Percentiles rank a stretch among this genome's conserved stretches.
Evolutionary conservation across 2,797 vertebrate genomes (phyloP).

Genomic region (Neoniphon sammara): DNA sequence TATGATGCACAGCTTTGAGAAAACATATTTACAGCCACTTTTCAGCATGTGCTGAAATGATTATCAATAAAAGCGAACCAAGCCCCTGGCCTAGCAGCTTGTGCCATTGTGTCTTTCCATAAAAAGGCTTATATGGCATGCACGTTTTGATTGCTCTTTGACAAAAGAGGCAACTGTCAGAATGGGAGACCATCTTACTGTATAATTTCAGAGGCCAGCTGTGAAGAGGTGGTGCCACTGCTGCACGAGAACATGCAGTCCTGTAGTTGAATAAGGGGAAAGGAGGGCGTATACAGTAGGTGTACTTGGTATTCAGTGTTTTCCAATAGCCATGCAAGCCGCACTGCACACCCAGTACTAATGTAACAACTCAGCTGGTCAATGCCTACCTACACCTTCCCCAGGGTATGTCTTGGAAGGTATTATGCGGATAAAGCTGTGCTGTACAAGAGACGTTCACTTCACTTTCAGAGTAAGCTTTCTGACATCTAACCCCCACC

Average conservation of each 20-base stretch:
- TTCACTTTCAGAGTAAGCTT: constrained; percentile 62
- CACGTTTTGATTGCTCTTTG: constrained; percentile 30
- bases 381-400: constrained; percentile 58
- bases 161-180: constrained; percentile 39
- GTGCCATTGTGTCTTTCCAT: constrained; percentile 20
- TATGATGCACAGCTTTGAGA: constrained; percentile 35
- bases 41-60: constrained; percentile 33
- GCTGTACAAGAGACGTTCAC: constrained; percentile 54
- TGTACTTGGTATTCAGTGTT: constrained; percentile 56
- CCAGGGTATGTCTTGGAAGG: constrained; percentile 54
- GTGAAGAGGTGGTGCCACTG: constrained; percentile 35
- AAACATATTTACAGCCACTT: no score
- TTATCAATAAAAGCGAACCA: constrained; percentile 21
- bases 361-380: constrained; percentile 66
- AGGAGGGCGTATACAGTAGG: constrained; percentile 52
- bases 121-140: constrained; percentile 13
- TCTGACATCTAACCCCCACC: constrained; percentile 67
- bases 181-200: constrained; percentile 29
- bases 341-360: constrained; percentile 53
- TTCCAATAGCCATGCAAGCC: constrained; percentile 57
- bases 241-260: constrained; percentile 37
- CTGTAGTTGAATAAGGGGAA: constrained; percentile 43
- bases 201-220: constrained; percentile 47
- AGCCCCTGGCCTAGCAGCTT: constrained; percentile 22
- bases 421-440: constrained; percentile 66